Evolutionary conservation across 2,888 invertebrate genomes (phyloP), one percentile per base, ranked within the genome.

Genomic region (Mythimna vitellina): DNA sequence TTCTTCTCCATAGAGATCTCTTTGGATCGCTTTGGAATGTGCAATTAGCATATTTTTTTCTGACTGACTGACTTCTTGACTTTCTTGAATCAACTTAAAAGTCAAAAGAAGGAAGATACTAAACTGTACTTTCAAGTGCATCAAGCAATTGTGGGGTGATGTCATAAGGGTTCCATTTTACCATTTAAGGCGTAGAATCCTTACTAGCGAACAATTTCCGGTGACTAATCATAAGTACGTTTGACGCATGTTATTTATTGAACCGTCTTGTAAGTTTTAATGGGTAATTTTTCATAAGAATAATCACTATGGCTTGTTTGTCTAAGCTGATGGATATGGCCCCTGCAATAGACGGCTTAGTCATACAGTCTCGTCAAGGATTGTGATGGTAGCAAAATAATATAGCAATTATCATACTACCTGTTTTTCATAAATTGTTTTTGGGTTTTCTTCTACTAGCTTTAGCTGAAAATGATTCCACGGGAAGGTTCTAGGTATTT

Each of bases 151-250:
- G 65, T 74, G 25, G 83, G 84, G 85, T 85, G 86, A 84, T 77
- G 80, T 85, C 84, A 78, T 85, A 84, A 77, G 85, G 86, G 84
- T 82, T 85, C 74, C 62, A 54, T 76, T 85, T 80, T 67, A 80
- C 80, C 78, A 51, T 85, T 82, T 77, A 80, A 77, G 65, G 80
- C 73, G 72, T 77, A 75, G 85, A 85, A 85, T 84, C 85, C 85
- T 78, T 85, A 85, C 80, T 85, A 85, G 72, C 70, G 76, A 65
- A 76, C 35, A 69, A 70, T 84, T 85, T 85, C 86, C 85, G 84
- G 77, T 85, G 85, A 85, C 82, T 85, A 84, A 85, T 82, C 77
- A 76, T 83, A 70, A 69, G 76, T 62, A 73, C 54, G 85, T 80
- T 85, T 85, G 84, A 85, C 74, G 83, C 83, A 85, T 76, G 66